These are phyloP conservation scores for Chelonus insularis DNA, from an alignment of 1,140 invertebrate species.

Conservation along the genomic window DNA sequence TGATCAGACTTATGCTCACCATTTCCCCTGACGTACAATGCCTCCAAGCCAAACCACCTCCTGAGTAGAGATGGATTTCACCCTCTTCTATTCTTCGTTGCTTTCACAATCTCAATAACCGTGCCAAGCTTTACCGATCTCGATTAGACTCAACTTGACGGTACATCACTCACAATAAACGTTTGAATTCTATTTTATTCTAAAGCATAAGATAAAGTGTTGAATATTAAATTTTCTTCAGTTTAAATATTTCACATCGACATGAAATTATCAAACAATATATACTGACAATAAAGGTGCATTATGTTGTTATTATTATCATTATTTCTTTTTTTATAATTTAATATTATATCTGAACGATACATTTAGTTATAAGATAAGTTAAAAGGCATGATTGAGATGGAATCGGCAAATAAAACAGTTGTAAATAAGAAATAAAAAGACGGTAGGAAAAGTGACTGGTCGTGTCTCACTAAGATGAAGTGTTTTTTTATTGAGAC, in stretches of 20 bases:
- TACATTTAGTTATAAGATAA: neutral
- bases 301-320: no score
- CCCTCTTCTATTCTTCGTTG: neutral
- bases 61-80: neutral
- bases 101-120: no score
- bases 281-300: no score
- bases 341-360: neutral
- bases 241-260: no score
- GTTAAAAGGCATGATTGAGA: neutral
- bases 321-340: neutral
- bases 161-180: no score
- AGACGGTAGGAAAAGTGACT: neutral
- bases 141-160: no score
- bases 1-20: constrained; percentile 4
- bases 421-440: constrained; percentile 1
- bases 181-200: no score
- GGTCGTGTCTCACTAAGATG: neutral
- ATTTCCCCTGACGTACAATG: neutral
- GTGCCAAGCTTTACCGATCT: no score
- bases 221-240: no score
- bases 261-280: no score
- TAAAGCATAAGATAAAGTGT: no score
- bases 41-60: no score
- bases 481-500: constrained; percentile 8
- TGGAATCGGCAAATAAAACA: neutral